Evolutionary conservation across 2,797 vertebrate species (phyloP).

Genomic region (Salmo trutta): DNA sequence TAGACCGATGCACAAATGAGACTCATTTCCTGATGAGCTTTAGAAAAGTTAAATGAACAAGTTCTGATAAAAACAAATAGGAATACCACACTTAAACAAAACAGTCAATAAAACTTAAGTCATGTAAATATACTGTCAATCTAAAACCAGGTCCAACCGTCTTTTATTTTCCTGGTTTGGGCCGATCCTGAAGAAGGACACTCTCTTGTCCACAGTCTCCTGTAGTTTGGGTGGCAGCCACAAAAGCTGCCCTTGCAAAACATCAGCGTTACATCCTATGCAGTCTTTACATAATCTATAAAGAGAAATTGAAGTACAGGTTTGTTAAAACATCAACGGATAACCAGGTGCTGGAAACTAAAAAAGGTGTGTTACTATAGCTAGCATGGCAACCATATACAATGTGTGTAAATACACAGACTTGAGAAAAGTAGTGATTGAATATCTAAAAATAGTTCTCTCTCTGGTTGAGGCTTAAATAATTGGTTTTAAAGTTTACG

Average conservation of each 20-base stretch:
- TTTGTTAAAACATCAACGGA: not conserved
- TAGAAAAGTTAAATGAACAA: not conserved
- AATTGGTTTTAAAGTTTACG: no score
- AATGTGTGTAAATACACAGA: no score
- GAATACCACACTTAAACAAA: slow-evolving; percentile 27
- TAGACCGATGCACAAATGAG: not conserved
- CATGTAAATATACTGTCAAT: not conserved
- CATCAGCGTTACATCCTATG: slow-evolving; percentile 79
- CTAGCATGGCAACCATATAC: not conserved
- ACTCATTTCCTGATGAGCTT: not conserved
- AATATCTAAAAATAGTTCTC: no score
- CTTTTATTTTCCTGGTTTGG: slow-evolving; percentile 13
- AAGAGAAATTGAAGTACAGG: not conserved
- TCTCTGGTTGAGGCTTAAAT: not conserved
- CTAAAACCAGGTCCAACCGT: slow-evolving; percentile 8
- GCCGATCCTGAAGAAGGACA: slow-evolving; percentile 76
- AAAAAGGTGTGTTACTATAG: not conserved
- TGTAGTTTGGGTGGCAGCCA: slow-evolving; percentile 82
- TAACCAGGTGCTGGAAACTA: not conserved
- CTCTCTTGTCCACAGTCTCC: slow-evolving; percentile 80
- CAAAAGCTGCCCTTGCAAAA: slow-evolving; percentile 73
- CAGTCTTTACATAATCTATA: slow-evolving; percentile 86
- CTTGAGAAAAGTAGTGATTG: no score
- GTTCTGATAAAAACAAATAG: slow-evolving; percentile 31
- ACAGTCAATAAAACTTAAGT: not conserved